A percentile compares a stretch with the other conserved stretches of the same genome.
These are phyloP conservation scores for Poecilia wingei DNA, from an alignment of 2,797 vertebrate species.

Conservation along the genomic window DNA sequence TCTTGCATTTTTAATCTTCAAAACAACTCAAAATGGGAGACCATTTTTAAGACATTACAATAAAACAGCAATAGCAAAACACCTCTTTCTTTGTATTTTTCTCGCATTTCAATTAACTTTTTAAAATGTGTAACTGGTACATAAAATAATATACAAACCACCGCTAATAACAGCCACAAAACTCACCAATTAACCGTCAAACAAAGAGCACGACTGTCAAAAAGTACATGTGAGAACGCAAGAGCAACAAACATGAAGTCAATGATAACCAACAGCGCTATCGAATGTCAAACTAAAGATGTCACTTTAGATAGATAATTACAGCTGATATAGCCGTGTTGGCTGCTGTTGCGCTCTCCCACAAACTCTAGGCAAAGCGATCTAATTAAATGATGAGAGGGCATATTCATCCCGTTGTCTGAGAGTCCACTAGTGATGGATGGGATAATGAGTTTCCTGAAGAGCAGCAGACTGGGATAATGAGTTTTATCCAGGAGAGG, in stretches of 20 bases:
- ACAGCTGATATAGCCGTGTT: slow-evolving; percentile 61
- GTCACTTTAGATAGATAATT: slow-evolving; percentile 81
- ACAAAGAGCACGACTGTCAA: slow-evolving; percentile 31
- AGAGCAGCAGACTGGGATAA: slow-evolving; percentile 83
- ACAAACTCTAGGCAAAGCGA: slow-evolving; percentile 71
- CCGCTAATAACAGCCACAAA: slow-evolving; percentile 6
- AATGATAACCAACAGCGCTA: slow-evolving; percentile 63
- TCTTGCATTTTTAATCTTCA: background rate
- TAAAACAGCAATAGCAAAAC: background rate
- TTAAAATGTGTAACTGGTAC: background rate
- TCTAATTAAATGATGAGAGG: slow-evolving; percentile 84
- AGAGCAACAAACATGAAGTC: slow-evolving; percentile 36
- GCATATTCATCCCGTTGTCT: slow-evolving; percentile 72
- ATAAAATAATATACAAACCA: background rate
- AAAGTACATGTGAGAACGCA: slow-evolving; percentile 24
- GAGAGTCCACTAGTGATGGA: slow-evolving; percentile 76
- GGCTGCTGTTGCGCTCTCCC: slow-evolving; percentile 67
- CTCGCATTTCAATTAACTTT: background rate
- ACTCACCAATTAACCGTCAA: slow-evolving; percentile 19
- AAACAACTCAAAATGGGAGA: background rate
- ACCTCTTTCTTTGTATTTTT: background rate
- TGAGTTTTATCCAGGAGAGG: slow-evolving; percentile 82
- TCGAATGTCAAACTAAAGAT: slow-evolving; percentile 71
- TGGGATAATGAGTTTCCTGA: slow-evolving; percentile 84
- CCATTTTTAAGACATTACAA: background rate